Evolutionary conservation across 2,888 invertebrate genomes (phyloP).

Genomic region (Caenorhabditis afra): DNA sequence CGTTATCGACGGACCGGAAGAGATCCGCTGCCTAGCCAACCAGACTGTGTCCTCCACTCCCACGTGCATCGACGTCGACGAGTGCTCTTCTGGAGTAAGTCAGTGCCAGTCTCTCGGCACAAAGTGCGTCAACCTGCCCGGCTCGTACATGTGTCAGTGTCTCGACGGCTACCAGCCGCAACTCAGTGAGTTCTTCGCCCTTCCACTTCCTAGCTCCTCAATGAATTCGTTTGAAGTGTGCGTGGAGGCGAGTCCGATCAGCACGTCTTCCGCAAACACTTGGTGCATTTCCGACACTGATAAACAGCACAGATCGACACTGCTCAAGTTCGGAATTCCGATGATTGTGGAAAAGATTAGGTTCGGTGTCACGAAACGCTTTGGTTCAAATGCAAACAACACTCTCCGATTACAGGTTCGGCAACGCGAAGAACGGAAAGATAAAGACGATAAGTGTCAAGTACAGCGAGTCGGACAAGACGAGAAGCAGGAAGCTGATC

Average conservation of each 20-base stretch:
- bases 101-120: constrained; percentile 71
- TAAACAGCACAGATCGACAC: constrained; percentile 15
- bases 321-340: constrained; percentile 62
- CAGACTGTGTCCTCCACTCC: constrained; percentile 77
- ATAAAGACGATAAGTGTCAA: constrained; percentile 60
- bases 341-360: constrained; percentile 66
- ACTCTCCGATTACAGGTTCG: constrained; percentile 42
- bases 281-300: constrained; percentile 13
- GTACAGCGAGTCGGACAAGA: constrained; percentile 59
- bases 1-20: constrained; percentile 72
- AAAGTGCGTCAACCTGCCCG: constrained; percentile 76
- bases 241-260: constrained; percentile 41
- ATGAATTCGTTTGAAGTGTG: constrained; percentile 38
- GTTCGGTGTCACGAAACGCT: constrained; percentile 21
- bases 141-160: constrained; percentile 80
- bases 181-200: constrained; percentile 66
- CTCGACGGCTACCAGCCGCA: constrained; percentile 78
- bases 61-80: constrained; percentile 78
- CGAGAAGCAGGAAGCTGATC: constrained; percentile 31
- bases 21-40: constrained; percentile 78
- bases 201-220: not conserved
- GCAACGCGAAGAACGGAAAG: constrained; percentile 66
- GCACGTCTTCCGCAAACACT: constrained; percentile 11
- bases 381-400: constrained; percentile 5
- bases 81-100: constrained; percentile 75